Conservation (phyloP, 2,888 invertebrate genomes). For the Punctoribates punctum region DNA sequence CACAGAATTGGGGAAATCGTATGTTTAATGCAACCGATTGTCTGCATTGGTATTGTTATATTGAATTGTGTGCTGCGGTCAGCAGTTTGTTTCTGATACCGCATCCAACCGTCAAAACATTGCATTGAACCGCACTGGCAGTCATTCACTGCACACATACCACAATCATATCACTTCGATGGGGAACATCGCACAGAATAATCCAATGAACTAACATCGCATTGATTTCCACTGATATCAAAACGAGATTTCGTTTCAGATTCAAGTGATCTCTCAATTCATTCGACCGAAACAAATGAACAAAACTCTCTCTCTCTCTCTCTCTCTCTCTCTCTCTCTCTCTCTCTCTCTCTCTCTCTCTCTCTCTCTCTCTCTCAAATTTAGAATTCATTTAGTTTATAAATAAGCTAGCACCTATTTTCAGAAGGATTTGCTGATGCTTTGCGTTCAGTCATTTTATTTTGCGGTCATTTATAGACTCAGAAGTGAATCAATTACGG, state of each 20-base stretch:
- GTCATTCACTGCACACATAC: background rate
- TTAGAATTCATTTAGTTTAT: no score
- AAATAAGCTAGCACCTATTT: no score
- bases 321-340: background rate
- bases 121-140: background rate
- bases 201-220: background rate
- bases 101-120: background rate
- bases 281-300: background rate
- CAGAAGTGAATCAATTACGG: slow-evolving; percentile 1
- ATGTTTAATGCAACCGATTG: background rate
- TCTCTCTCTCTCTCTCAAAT: no score
- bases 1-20: no score
- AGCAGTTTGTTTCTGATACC: slow-evolving; percentile 10
- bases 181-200: background rate
- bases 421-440: background rate
- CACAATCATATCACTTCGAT: slow-evolving; percentile 6
- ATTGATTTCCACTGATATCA: background rate
- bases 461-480: background rate
- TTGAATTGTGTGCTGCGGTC: slow-evolving; percentile 15
- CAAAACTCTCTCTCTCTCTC: no score
- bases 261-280: slow-evolving; percentile 24
- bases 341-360: background rate
- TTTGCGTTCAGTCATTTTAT: background rate
- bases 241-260: background rate
- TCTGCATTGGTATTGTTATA: background rate